phyloP scores from a whole-genome alignment of 2,113 vertebrate genomes.

The Sialia sialis region DNA sequence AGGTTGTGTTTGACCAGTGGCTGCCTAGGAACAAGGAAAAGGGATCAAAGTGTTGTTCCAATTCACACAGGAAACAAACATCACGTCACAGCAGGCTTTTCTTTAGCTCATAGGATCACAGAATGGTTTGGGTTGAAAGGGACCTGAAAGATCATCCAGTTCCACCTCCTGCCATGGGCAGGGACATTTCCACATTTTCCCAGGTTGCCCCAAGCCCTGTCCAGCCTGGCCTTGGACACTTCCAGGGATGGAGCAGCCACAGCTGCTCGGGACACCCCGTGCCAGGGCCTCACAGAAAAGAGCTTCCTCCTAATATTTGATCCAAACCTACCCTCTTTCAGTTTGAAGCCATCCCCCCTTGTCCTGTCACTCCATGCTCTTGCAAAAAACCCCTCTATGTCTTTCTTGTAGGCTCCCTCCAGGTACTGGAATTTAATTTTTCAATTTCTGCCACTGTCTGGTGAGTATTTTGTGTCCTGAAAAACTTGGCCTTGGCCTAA shows the following conservation, averaged over 20 bases:
- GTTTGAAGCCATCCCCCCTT: neutral
- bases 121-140: neutral
- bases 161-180: neutral
- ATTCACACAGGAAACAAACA: neutral
- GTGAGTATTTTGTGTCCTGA: neutral
- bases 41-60: neutral
- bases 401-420: neutral
- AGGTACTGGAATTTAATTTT: neutral
- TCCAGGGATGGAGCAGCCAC: neutral
- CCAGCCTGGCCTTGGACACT: neutral
- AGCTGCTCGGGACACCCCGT: neutral
- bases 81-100: neutral
- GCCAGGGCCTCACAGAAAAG: neutral
- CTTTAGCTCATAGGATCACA: neutral
- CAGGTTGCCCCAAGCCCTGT: accelerated
- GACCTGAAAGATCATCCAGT: accelerated
- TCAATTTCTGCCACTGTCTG: neutral
- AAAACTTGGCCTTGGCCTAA: neutral
- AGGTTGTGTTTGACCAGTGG: neutral
- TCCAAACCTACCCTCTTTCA: neutral
- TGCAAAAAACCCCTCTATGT: neutral
- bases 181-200: neutral
- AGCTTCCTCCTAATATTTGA: neutral
- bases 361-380: neutral
- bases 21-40: neutral